Base-by-base conservation (phyloP, 2,888 invertebrate species). In the Noctua comes region DNA sequence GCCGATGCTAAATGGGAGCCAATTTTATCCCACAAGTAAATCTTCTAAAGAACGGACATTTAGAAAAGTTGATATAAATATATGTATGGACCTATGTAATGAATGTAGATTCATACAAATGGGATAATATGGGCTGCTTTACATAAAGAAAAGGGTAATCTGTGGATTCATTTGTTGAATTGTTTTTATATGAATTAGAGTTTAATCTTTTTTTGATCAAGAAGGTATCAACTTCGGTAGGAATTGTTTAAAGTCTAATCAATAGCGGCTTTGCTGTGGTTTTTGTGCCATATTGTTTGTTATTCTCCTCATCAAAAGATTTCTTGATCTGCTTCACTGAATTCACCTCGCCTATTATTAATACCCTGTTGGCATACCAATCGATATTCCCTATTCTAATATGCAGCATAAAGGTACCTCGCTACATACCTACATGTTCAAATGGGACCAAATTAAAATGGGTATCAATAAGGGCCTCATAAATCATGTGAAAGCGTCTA, bases 1-100 rank as follows among this genome's bases (percentile, higher is more conserved):
- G 91, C 93, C 93, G 95, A 95, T 95, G 96, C 95, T 96, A 95
- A 96, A 96, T 96, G 95, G 95, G 91, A 93, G 92, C 94, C 95
- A 93, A 95, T 96, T 95, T 95, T 96, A 95, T 94, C 93, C 95
- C 92, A 91, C 91, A 92, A 94, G 93, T 94, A 94, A 95, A 95
- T 95, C 95, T 95, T 93, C 89, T 90, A 90, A 91, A 93, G 92
- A 92, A 91, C 91, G 87, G 85, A 80, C 90, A 89, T 90, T 92
- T 93, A 92, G 91, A 92, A 91, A 91, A 91, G 90, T 90, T 90
- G 85, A 86, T 89, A 88, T 86, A 88, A 77, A 85, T 84, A 85
- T 77, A 89, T 80, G 69, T 89, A 76, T 84, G 79, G 84, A 83
- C 80, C 75, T 75, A 74, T 79, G 76, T 85, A 86, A 89, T 88